Conservation (phyloP, 1,140 invertebrate species). For the Psix sp. region DNA sequence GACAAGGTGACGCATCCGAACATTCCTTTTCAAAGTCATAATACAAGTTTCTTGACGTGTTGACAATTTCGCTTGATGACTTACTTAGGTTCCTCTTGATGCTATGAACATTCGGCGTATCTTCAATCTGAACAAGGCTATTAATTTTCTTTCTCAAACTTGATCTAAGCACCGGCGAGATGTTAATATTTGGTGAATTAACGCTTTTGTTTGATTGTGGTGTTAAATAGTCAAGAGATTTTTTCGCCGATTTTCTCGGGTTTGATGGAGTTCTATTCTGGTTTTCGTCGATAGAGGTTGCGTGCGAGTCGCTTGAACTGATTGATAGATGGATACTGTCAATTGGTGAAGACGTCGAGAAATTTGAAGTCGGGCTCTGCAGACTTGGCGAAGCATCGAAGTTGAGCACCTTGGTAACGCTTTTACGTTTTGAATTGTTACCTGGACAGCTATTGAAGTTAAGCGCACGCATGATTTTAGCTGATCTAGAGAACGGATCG, state of each 20-base stretch:
- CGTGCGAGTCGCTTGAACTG: constrained; percentile 55
- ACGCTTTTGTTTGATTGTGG: constrained; percentile 44
- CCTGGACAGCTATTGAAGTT: constrained; percentile 59
- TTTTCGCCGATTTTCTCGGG: constrained; percentile 55
- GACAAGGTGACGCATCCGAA: constrained; percentile 36
- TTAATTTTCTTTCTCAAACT: constrained; percentile 60
- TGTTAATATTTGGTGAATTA: constrained; percentile 8
- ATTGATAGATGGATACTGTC: constrained; percentile 61
- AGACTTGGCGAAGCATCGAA: constrained; percentile 66
- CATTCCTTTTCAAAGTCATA: constrained; percentile 63
- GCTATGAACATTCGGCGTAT: constrained; percentile 57
- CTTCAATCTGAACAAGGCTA: constrained; percentile 43
- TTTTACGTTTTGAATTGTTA: constrained; percentile 48
- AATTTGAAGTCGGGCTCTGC: constrained; percentile 37
- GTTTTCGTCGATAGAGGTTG: constrained; percentile 70
- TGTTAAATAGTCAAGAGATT: constrained; percentile 58
- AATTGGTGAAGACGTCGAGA: constrained; percentile 51
- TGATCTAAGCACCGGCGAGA: constrained; percentile 59
- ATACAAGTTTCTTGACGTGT: constrained; percentile 69
- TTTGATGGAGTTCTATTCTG: constrained; percentile 70
- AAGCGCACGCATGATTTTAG: constrained; percentile 70
- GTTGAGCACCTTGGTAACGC: constrained; percentile 68
- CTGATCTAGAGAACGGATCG: constrained; percentile 64
- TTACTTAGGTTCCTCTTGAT: constrained; percentile 26
- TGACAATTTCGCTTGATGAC: constrained; percentile 45